Evolutionary conservation across 2,797 vertebrate species (phyloP), one percentile per base, ranked within the genome.

Genomic region (Nyctibius grandis): DNA sequence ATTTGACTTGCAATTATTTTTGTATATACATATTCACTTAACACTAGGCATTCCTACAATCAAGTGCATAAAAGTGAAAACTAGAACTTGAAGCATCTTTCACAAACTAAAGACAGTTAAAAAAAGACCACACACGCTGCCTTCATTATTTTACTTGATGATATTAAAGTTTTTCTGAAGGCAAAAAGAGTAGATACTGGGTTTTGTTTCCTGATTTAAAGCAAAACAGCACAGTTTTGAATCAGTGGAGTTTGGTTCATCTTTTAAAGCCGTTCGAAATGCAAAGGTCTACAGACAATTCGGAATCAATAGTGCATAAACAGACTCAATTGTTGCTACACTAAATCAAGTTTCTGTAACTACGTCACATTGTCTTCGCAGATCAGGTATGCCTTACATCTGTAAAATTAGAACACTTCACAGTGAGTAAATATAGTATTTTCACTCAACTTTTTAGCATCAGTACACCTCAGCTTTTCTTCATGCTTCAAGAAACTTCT

Each of bases 21-120:
- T 6, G 13, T 15, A 28, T 19, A 16, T 2, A 23, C 0, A 2
- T 16, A 9, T 3, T 56, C 2, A 7, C 11, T 57, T 50, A 72
- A 68, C 20, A 59, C 19, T 20, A 50, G 12, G 11, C 10, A 63
- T 59, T 84, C 34, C 42, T 34, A n/a, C 7, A 88, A 26, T 61
- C 47, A 73, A 47, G 33, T 0, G 4, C 13, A 48, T 19, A 6
- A 89, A n/a, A 79, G 31, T 13, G 11, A 38, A 82, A 79, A 79
- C 14, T 11, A 23, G 18, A 84, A 34, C 31, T 54, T 73, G 15
- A 79, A 65, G 22, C 8, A 17, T 28, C 25, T n/a, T 79, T 72
- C 50, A 54, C 11, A 73, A 53, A 51, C 15, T 59, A 17, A 34
- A 86, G 25, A 25, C 31, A 69, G 42, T 42, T 57, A 8, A 34